Evolutionary conservation across 2,797 vertebrate genomes (phyloP).

Genomic region (Alectoris magna): DNA sequence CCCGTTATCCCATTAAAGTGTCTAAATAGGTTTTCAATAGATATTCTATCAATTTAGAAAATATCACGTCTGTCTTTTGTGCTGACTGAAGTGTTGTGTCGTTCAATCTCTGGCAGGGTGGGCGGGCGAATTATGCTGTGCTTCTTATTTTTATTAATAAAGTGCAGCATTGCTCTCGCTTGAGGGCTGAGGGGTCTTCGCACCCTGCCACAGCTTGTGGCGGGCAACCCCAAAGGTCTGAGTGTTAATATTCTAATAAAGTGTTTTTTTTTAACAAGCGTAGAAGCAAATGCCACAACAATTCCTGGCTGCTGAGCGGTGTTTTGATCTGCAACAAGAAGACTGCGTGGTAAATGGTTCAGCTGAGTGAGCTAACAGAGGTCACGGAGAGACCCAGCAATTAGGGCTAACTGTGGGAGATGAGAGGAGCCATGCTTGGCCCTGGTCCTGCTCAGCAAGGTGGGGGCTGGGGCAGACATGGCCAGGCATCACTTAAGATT

Average conservation of each 20-base stretch:
- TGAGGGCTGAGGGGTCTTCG: not conserved
- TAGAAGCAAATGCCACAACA: not conserved
- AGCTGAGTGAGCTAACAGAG: not conserved
- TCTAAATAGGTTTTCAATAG: not conserved
- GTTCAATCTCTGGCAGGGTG: not conserved
- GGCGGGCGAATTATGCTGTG: fast-evolving
- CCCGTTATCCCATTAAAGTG: not conserved
- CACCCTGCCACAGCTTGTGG: not conserved
- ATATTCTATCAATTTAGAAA: conserved; percentile 26
- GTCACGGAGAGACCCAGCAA: not conserved
- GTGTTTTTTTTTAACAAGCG: not conserved
- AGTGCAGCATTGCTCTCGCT: not conserved
- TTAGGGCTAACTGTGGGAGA: not conserved
- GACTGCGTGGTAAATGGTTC: not conserved
- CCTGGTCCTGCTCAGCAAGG: fast-evolving
- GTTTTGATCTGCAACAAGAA: not conserved
- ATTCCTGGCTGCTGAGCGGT: not conserved
- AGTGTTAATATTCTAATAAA: not conserved
- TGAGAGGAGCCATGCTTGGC: fast-evolving
- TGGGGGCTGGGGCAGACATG: not conserved
- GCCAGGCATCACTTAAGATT: not conserved
- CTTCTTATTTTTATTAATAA: not conserved
- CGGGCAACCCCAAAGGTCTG: not conserved
- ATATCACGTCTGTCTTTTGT: not conserved
- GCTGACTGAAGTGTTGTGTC: not conserved